phyloP scores from a whole-genome alignment of 2,797 vertebrate genomes.

The Clarias pachynema region DNA sequence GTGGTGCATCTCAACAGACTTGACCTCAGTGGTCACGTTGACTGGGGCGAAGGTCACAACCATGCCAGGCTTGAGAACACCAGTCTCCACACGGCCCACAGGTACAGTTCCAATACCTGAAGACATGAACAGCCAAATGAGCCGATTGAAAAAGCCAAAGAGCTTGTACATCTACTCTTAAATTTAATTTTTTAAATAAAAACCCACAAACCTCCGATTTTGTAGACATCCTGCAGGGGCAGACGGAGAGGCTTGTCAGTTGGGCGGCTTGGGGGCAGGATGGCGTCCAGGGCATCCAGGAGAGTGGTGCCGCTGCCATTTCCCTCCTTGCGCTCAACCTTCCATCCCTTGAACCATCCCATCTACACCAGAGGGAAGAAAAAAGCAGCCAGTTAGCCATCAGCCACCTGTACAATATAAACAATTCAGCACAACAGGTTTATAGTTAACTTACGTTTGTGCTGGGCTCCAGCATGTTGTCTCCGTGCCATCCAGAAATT shows the following conservation, averaged over 20 bases:
- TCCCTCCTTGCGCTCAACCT: slow-evolving; percentile 68
- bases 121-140: not conserved
- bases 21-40: slow-evolving; percentile 79
- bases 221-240: slow-evolving; percentile 73
- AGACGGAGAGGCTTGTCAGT: slow-evolving; percentile 70
- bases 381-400: not conserved
- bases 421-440: too few species aligned
- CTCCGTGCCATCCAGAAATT: slow-evolving; percentile 83
- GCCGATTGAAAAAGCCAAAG: not conserved
- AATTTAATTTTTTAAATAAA: too few species aligned
- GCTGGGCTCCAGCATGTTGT: slow-evolving; percentile 83
- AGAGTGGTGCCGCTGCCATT: slow-evolving; percentile 60
- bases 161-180: too few species aligned
- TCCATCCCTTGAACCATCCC: slow-evolving; percentile 69
- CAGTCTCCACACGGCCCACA: slow-evolving; percentile 62
- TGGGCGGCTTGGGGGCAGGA: slow-evolving; percentile 66
- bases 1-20: slow-evolving; percentile 84
- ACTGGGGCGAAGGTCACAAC: slow-evolving; percentile 61
- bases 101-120: slow-evolving; percentile 67
- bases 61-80: slow-evolving; percentile 60
- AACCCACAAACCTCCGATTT: slow-evolving; percentile 67
- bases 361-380: not conserved
- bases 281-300: slow-evolving; percentile 68
- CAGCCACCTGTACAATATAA: too few species aligned
- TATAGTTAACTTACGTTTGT: slow-evolving; percentile 62